Base-by-base conservation (phyloP, 2,797 vertebrate species). In the Cynodonichthys magdalenae region DNA sequence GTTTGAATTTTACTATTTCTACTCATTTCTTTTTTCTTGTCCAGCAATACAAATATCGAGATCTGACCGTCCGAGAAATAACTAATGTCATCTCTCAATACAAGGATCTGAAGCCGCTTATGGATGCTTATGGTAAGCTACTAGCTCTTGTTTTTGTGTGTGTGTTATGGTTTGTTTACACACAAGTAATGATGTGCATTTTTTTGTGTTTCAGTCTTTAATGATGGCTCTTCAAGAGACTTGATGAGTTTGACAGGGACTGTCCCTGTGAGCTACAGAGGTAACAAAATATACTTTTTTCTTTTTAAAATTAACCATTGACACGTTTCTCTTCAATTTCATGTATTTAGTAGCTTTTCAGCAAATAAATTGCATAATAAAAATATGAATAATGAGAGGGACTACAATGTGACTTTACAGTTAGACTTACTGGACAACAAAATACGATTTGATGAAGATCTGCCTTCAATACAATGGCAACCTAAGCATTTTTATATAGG, bases 241-340 rank as follows among this genome's bases (percentile, higher is more conserved):
- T 82, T 99, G 79, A 96, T 99, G 95, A 98, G 96, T 85, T 93
- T 99, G 75, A 94, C 95, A 59, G 98, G 98, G 85, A 99, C 98
- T 44, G 96, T 99, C 59, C 98, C 98, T 72, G 96, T 98, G 65
- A 94, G 92, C 92, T 99, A 98, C 74, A 96, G 94, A 97, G 97
- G 97, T 99, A 82, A 69, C 36, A 39, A 34, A 34, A 8, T 2
- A 34, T 34, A 8, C 1, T 31, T 8, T 12, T 39, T 12, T 3
- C 12, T 39, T 12, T 14, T 39, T 3, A 39, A 12, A 39, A 39
- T 3, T 39, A 39, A 10, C 34, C 34, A 36, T 36, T 36, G 36
- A 3, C 11, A 14, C 2, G 31, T 8, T 48, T 11, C 4, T 0
- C 6, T 27, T 49, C 20, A 39, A 3, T 14, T 48, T 20, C 11